phyloP scores from a whole-genome alignment of 2,113 vertebrate genomes.

The Spermophilus dauricus region DNA sequence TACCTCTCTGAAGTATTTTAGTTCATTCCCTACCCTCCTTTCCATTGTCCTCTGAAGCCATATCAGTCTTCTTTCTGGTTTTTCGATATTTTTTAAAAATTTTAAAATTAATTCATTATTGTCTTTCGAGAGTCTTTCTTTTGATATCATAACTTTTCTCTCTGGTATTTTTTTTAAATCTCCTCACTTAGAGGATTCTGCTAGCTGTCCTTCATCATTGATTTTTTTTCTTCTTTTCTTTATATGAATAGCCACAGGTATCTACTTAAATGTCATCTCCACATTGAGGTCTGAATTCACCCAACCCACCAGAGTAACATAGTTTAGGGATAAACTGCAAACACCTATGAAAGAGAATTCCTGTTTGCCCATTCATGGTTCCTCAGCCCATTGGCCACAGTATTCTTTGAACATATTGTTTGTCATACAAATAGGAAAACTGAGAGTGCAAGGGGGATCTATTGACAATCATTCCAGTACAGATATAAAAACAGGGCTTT shows the following conservation, averaged over 20 bases:
- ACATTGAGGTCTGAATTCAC: neutral
- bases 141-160: neutral
- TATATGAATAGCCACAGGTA: neutral
- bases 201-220: neutral
- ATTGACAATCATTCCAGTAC: neutral
- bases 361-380: neutral
- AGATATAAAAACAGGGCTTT: neutral
- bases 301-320: neutral
- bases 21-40: neutral
- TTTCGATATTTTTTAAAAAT: neutral
- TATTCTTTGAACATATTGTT: neutral
- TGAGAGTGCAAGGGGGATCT: neutral
- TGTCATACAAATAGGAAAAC: neutral
- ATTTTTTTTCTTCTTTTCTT: neutral
- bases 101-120: neutral
- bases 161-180: neutral
- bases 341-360: neutral
- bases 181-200: neutral
- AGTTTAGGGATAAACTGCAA: neutral
- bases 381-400: neutral
- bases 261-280: neutral
- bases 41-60: neutral
- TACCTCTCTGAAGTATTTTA: neutral
- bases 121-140: neutral
- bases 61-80: neutral